Evolutionary conservation across 2,113 vertebrate species (phyloP).

Genomic region (Vulpes ferrilata): DNA sequence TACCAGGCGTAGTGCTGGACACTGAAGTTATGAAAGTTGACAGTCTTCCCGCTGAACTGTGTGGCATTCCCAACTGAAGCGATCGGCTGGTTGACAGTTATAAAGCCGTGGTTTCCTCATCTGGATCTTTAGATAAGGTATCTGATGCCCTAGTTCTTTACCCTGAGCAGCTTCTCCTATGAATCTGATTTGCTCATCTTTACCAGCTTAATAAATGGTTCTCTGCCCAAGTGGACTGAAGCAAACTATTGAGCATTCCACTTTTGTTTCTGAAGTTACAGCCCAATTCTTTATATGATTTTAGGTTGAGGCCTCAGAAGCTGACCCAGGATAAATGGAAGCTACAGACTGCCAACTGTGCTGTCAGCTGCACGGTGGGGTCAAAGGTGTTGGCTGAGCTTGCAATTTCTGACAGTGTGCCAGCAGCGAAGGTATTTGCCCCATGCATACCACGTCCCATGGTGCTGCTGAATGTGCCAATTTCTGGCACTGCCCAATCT

Average conservation of each 20-base stretch:
- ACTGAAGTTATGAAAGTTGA: not conserved
- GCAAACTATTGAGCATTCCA: not conserved
- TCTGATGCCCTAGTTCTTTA: not conserved
- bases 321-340: slow-evolving; percentile 79
- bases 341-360: slow-evolving; percentile 73
- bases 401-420: slow-evolving; percentile 16
- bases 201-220: not conserved
- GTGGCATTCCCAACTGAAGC: not conserved
- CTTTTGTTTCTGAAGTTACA: slow-evolving; percentile 62
- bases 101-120: slow-evolving; percentile 19
- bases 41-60: not conserved
- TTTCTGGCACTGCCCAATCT: slow-evolving; percentile 51
- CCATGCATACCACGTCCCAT: not conserved
- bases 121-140: not conserved
- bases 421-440: slow-evolving; percentile 62
- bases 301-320: slow-evolving; percentile 63
- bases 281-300: slow-evolving; percentile 45
- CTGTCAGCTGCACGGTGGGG: slow-evolving; percentile 72
- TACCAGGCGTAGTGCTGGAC: not conserved
- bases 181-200: not conserved
- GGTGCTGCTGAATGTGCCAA: slow-evolving; percentile 20
- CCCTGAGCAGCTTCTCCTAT: not conserved
- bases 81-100: not conserved
- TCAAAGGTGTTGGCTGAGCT: slow-evolving; percentile 62
- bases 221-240: not conserved